These are phyloP conservation scores for Micronycteris hirsuta DNA, from an alignment of 2,113 vertebrate species.

Conservation along the genomic window DNA sequence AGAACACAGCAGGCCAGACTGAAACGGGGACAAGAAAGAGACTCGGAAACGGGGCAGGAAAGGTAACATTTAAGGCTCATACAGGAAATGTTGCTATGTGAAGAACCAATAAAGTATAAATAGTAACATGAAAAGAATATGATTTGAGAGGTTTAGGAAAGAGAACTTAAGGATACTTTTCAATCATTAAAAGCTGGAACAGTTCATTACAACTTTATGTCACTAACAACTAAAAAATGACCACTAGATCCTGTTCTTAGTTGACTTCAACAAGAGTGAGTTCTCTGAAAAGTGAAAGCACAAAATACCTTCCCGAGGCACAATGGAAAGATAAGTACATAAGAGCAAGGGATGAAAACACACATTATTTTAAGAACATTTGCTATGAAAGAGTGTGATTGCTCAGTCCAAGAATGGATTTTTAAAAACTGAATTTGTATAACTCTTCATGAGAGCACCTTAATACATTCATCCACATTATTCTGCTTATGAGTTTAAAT, in stretches of 20 bases:
- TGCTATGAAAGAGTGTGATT: background rate
- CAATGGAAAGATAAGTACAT: background rate
- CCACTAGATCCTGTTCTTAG: background rate
- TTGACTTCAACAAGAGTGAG: background rate
- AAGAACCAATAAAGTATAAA: background rate
- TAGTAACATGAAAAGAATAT: background rate
- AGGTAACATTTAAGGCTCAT: background rate
- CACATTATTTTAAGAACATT: background rate
- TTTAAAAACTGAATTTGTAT: background rate
- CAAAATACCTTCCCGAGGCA: background rate
- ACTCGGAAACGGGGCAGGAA: background rate
- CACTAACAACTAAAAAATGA: background rate
- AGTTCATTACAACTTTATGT: background rate
- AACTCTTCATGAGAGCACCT: background rate
- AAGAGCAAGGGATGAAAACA: background rate
- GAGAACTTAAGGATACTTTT: background rate
- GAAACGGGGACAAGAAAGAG: too few relatives aligned
- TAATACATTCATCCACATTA: too few relatives aligned
- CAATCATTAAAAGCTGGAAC: background rate
- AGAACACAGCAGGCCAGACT: background rate
- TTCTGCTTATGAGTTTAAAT: too few relatives aligned
- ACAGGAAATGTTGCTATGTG: background rate
- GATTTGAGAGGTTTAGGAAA: background rate
- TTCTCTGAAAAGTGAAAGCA: background rate
- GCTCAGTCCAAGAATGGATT: background rate